These are phyloP conservation scores for Periophthalmus modestus DNA, from an alignment of 2,113 vertebrate species.

Conservation along the genomic window DNA sequence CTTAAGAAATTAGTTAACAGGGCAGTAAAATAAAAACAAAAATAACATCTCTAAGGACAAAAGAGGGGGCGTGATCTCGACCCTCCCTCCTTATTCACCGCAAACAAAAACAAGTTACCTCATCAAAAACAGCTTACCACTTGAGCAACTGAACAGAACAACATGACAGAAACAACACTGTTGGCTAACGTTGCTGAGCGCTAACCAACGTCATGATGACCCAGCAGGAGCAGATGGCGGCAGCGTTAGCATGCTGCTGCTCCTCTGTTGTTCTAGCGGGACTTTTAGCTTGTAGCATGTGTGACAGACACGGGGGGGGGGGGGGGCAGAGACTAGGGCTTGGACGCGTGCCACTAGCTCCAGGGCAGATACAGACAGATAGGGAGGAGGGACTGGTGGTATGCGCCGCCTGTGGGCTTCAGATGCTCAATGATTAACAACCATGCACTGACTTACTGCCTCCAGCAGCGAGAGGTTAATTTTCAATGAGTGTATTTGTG, in stretches of 20 bases:
- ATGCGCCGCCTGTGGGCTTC: neutral
- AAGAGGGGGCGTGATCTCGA: too few relatives aligned
- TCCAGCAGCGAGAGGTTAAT: neutral
- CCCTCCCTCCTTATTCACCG: too few relatives aligned
- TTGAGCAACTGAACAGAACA: neutral
- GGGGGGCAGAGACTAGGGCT: neutral
- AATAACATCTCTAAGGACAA: too few relatives aligned
- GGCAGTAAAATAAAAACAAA: too few relatives aligned
- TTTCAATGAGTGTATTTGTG: neutral
- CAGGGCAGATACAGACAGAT: neutral
- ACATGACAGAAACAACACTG: slow-evolving; percentile 30
- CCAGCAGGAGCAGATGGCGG: slow-evolving; percentile 60
- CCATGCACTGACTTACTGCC: neutral
- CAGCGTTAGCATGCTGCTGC: slow-evolving; percentile 20
- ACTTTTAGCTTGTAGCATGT: slow-evolving; percentile 51
- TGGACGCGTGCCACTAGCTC: neutral
- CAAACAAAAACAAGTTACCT: neutral
- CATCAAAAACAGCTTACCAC: neutral
- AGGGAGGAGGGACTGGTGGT: neutral
- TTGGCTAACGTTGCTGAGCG: slow-evolving; percentile 51
- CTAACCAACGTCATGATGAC: slow-evolving; percentile 57
- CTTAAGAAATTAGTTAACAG: too few relatives aligned
- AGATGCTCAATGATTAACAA: neutral
- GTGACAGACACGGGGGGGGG: slow-evolving; percentile 51
- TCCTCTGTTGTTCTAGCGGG: slow-evolving; percentile 39